phyloP scores from a whole-genome alignment of 2,888 invertebrate species.

The Sycophila texana region DNA sequence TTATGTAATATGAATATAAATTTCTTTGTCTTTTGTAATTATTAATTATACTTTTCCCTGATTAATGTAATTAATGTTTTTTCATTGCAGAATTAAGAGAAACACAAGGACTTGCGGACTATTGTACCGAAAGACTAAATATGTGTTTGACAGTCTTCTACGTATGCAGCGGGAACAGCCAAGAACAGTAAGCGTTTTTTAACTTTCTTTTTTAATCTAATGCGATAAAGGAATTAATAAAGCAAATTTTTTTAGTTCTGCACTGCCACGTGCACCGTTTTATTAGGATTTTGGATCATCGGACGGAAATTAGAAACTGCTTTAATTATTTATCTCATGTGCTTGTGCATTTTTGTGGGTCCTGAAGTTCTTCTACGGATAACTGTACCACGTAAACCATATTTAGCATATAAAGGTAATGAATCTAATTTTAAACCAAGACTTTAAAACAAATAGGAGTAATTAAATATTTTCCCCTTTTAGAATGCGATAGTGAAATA shows the following conservation, averaged over 20 bases:
- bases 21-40: no score
- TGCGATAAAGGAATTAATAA: neutral
- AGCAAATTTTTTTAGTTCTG: constrained; percentile 67
- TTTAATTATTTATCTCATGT: constrained; percentile 67
- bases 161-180: constrained; percentile 69
- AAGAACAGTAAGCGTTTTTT: constrained; percentile 65
- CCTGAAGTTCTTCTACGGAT: constrained; percentile 66
- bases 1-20: neutral
- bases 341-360: constrained; percentile 69
- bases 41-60: neutral
- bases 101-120: constrained; percentile 66
- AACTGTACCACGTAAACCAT: neutral
- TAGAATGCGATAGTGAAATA: constrained; percentile 74
- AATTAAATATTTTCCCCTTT: neutral
- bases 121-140: constrained; percentile 65
- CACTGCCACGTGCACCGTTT: constrained; percentile 66
- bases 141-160: constrained; percentile 62
- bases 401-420: neutral
- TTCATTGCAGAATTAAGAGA: constrained; percentile 62
- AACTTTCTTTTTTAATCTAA: neutral
- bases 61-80: neutral
- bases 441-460: neutral
- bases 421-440: neutral
- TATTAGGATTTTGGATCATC: constrained; percentile 65
- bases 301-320: constrained; percentile 67